Percentiles rank a stretch among this genome's conserved stretches.
These are phyloP conservation scores for Ctenoplectra terminalis DNA, from an alignment of 1,140 invertebrate species.

Conservation along the genomic window DNA sequence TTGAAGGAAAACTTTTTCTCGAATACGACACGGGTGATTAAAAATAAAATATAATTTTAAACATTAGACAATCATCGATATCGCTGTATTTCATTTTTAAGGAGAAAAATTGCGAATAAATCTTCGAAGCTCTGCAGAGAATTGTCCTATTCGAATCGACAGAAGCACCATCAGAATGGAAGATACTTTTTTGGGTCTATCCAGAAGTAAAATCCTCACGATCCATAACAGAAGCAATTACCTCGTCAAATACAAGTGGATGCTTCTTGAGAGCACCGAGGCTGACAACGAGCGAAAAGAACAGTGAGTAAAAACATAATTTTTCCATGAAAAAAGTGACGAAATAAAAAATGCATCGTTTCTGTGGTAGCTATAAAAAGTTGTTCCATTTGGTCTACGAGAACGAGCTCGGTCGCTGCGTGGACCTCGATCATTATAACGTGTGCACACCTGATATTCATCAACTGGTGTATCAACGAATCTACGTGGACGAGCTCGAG, in stretches of 20 bases:
- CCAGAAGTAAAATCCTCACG: conserved; percentile 70
- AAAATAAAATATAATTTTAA: not conserved
- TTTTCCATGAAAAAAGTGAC: not conserved
- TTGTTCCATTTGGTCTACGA: conserved; percentile 59
- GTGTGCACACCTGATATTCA: conserved; percentile 67
- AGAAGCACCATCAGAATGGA: conserved; percentile 73
- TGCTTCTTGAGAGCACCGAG: conserved; percentile 63
- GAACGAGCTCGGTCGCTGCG: conserved; percentile 48
- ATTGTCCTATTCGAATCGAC: conserved; percentile 73
- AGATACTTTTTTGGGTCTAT: conserved; percentile 80
- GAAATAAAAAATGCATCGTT: not conserved
- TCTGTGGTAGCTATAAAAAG: conserved; percentile 56
- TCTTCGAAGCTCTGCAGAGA: conserved; percentile 69
- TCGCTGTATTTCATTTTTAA: not conserved
- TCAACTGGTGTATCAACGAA: conserved; percentile 69
- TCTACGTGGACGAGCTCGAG: conserved; percentile 72
- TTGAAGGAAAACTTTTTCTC: conserved; percentile 71
- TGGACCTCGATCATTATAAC: conserved; percentile 65
- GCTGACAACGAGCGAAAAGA: conserved; percentile 64
- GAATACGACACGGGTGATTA: conserved; percentile 78
- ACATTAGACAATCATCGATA: not conserved
- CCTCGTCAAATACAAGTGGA: conserved; percentile 79
- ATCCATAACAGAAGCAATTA: conserved; percentile 81
- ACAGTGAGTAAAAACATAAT: conserved; percentile 58
- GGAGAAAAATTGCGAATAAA: conserved; percentile 75